Percentiles rank a stretch among this genome's conserved stretches.
These are phyloP conservation scores for Agrotis exclamationis DNA, from an alignment of 2,888 invertebrate genomes.

Conservation along the genomic window DNA sequence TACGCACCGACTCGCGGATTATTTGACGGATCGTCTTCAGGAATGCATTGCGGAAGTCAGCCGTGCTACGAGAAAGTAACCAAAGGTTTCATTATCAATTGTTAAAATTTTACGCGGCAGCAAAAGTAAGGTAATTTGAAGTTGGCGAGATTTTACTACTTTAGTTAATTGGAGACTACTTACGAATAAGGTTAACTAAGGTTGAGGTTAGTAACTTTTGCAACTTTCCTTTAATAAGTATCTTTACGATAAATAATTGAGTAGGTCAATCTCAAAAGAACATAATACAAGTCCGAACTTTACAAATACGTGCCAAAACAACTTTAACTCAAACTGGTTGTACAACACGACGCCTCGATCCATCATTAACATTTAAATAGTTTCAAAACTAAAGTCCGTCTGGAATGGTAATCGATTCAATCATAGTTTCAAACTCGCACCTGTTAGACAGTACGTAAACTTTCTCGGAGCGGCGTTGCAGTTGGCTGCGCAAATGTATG, in stretches of 20 bases:
- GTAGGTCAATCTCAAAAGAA: neutral
- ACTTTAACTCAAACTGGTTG: constrained; percentile 29
- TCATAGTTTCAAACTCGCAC: constrained; percentile 82
- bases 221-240: constrained; percentile 3
- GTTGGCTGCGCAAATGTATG: constrained; percentile 98
- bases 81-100: neutral
- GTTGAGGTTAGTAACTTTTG: constrained; percentile 1
- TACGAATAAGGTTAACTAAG: neutral
- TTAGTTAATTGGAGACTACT: constrained; percentile 10
- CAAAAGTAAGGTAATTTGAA: constrained; percentile 2
- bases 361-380: constrained; percentile 53
- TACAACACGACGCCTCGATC: constrained; percentile 27
- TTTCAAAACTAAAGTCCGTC: constrained; percentile 51
- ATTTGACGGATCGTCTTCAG: constrained; percentile 99
- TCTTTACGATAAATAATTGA: constrained; percentile 2
- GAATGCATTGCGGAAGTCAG: constrained; percentile 99
- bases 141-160: constrained; percentile 11
- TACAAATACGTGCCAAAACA: constrained; percentile 24
- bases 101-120: neutral
- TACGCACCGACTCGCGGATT: constrained; percentile 98
- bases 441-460: constrained; percentile 99
- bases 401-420: constrained; percentile 39
- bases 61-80: constrained; percentile 92
- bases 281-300: neutral
- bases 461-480: constrained; percentile 98